Evolutionary conservation across 2,797 vertebrate species (phyloP).

Genomic region (Dryobates pubescens): DNA sequence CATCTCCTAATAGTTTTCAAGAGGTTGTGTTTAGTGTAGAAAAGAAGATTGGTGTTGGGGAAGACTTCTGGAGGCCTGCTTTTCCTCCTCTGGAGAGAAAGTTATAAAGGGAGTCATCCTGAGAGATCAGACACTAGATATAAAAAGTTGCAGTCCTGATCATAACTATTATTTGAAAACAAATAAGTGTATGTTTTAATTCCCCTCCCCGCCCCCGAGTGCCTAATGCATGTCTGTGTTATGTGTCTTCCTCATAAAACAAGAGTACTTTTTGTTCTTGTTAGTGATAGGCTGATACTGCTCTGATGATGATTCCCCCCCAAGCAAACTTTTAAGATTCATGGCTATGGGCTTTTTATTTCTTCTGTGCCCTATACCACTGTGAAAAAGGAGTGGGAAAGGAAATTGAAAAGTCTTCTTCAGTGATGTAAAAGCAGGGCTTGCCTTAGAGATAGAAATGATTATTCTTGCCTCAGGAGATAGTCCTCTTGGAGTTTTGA

Average conservation of each 20-base stretch:
- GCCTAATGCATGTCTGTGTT: neutral
- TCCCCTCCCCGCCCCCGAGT: neutral
- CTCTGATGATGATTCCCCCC: neutral
- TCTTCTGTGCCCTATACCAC: neutral
- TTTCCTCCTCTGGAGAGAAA: neutral
- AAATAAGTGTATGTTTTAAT: neutral
- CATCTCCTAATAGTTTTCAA: neutral
- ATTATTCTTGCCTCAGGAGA: neutral
- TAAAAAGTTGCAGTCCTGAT: neutral
- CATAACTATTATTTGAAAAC: neutral
- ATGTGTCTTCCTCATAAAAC: neutral
- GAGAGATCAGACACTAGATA: neutral
- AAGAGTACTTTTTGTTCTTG: neutral
- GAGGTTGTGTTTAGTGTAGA: neutral
- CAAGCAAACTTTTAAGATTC: neutral
- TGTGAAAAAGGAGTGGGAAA: neutral
- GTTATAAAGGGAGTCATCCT: neutral
- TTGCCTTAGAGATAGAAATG: neutral
- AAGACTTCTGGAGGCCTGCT: neutral
- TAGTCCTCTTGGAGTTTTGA: neutral
- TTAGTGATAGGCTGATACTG: neutral
- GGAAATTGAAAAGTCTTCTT: neutral
- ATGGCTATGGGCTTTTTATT: neutral
- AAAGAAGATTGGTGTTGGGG: neutral
- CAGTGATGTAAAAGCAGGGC: neutral